Base-by-base conservation (phyloP, 2,888 invertebrate species). In the Ophraella communa region DNA sequence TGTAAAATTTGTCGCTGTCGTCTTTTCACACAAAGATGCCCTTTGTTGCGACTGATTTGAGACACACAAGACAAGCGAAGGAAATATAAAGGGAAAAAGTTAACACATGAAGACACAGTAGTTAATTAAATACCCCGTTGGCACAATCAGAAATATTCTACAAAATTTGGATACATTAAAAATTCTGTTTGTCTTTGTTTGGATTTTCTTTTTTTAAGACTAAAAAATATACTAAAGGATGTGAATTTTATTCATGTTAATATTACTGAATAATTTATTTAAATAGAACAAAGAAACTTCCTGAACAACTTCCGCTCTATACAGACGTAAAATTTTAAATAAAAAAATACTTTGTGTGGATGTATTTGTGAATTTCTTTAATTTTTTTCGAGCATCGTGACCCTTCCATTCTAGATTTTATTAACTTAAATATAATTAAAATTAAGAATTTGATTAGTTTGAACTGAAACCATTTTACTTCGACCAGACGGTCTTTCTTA, bases 401-500 rank as follows among this genome's bases (percentile, higher is more conserved):
- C n/a, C n/a, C n/a, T n/a, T n/a, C n/a, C n/a, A 21, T n/a, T 45
- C 7, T 45, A 1, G 11, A 20, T 11, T n/a, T 20, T 20, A 11
- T 45, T 20, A 33, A 11, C 18, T 45, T 51, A 23, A 49, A 35
- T 24, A 27, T 44, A 52, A 59, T 52, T 52, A 21, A 60, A 60
- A 49, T 60, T 30, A 23, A 5, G 52, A 44, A 53, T 42, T 60
- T 42, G 44, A 60, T 60, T 53, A 52, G 44, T 60, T 60, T 52
- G 27, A 60, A 60, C 52, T 44, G 47, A 53, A 60, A 60, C 53
- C 52, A 60, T n/a, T 60, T 60, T 44, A 60, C 44, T 60, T 60
- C 18, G 60, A 52, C 44, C 60, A 60, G 21, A 53, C 27, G 27
- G 44, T 53, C 52, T 59, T 59, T 52, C 59, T 60, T 60, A 53